Conservation (phyloP, 2,888 invertebrate genomes). For the Nycteola revayana region DNA sequence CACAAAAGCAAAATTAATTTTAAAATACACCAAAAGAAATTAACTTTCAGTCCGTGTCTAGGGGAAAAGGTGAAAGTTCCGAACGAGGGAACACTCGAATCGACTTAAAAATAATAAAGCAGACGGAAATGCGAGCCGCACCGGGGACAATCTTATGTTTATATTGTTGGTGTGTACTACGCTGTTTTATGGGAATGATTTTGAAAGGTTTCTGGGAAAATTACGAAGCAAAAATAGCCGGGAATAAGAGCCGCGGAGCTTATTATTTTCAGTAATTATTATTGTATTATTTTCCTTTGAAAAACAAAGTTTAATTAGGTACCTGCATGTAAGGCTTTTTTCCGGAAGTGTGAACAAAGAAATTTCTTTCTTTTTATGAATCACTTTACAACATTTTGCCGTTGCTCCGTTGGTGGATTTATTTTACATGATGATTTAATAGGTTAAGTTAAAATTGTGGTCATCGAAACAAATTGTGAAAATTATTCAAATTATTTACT, state of each 20-base stretch:
- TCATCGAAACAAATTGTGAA: no score
- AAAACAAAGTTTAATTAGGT: not conserved
- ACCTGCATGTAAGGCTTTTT: no score
- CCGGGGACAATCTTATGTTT: conserved; percentile 50
- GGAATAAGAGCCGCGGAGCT: not conserved
- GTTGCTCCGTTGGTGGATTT: no score
- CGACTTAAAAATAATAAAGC: conserved; percentile 78
- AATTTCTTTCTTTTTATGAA: no score
- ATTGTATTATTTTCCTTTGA: conserved; percentile 13
- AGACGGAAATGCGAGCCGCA: conserved; percentile 48
- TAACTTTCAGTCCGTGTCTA: conserved; percentile 67
- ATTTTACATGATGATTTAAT: no score
- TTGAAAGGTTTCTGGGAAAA: conserved; percentile 26
- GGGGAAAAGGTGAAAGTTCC: conserved; percentile 68
- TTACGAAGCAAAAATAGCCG: conserved; percentile 11
- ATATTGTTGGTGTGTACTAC: conserved; percentile 38
- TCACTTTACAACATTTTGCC: no score
- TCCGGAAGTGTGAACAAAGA: no score
- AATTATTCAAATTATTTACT: no score
- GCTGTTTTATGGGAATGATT: conserved; percentile 28
- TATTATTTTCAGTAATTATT: conserved; percentile 3
- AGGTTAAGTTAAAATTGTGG: no score
- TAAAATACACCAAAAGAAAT: conserved; percentile 81
- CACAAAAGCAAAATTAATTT: conserved; percentile 80
- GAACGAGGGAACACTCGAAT: conserved; percentile 64